phyloP scores from a whole-genome alignment of 2,888 invertebrate genomes.

The Rhingia campestris region DNA sequence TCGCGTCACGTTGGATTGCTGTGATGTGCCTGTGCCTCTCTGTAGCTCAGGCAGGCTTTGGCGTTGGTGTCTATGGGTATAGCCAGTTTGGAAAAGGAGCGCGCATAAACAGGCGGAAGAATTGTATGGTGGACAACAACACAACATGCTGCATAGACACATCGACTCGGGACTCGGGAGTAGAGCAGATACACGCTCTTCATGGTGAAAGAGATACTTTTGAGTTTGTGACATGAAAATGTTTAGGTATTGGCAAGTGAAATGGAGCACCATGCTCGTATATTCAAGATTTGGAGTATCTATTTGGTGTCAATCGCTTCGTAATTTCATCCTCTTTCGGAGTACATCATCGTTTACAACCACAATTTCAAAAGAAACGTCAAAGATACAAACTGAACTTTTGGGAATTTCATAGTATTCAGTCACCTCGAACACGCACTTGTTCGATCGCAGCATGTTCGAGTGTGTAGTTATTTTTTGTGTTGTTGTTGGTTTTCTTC shows the following conservation, averaged over 20 bases:
- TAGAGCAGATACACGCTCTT: conserved; percentile 43
- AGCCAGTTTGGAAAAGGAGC: conserved; percentile 36
- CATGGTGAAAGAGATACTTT: conserved; percentile 31
- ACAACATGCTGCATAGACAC: conserved; percentile 69
- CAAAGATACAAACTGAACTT: too few species aligned
- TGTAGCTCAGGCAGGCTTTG: background rate
- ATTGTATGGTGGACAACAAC: conserved; percentile 45
- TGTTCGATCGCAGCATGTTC: conserved; percentile 34
- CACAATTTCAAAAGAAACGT: background rate
- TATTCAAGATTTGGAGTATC: background rate
- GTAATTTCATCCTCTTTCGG: background rate
- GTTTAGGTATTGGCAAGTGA: background rate
- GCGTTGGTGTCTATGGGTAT: conserved; percentile 10
- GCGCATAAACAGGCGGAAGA: conserved; percentile 41
- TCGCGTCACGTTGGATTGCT: conserved; percentile 27
- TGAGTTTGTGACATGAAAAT: background rate
- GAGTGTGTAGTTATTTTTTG: background rate
- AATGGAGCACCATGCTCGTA: background rate
- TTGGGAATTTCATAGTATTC: too few species aligned
- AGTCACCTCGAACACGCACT: background rate
- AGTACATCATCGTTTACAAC: background rate
- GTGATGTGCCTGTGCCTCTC: background rate
- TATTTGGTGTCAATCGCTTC: background rate
- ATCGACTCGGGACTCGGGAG: conserved; percentile 22
- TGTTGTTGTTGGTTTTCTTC: background rate